A percentile compares a stretch with the other conserved stretches of the same genome.
Evolutionary conservation across 2,888 invertebrate genomes (phyloP).

Genomic region (Aspidapion aeneum): DNA sequence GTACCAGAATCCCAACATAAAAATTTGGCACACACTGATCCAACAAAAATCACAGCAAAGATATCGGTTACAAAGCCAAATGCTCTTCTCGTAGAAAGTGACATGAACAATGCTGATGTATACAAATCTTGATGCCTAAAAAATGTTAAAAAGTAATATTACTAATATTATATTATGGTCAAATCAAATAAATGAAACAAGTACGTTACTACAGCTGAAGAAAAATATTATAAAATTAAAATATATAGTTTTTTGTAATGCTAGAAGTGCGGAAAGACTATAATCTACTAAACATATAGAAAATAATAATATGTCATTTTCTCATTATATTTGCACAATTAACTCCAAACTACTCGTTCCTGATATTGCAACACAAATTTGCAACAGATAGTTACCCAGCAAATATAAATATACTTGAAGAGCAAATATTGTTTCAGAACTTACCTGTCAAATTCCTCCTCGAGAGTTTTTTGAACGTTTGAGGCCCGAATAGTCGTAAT

Average conservation of each 20-base stretch:
- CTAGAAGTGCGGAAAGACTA: too few species aligned
- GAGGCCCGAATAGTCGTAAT: slow-evolving; percentile 44
- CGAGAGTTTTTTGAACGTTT: slow-evolving; percentile 41
- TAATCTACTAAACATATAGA: too few species aligned
- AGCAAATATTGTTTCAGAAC: not conserved
- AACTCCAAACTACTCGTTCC: too few species aligned
- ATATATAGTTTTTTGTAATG: too few species aligned
- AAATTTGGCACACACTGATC: slow-evolving; percentile 27
- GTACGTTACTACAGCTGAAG: too few species aligned
- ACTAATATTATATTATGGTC: too few species aligned
- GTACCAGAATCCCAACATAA: slow-evolving; percentile 27
- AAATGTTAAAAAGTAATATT: not conserved
- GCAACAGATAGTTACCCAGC: too few species aligned
- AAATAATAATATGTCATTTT: too few species aligned
- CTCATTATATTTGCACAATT: too few species aligned
- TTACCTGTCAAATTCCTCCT: slow-evolving; percentile 39
- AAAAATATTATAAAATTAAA: too few species aligned
- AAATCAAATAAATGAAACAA: too few species aligned
- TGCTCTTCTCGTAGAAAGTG: slow-evolving; percentile 33
- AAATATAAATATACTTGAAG: not conserved
- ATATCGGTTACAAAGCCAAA: slow-evolving; percentile 39
- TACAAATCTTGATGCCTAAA: slow-evolving; percentile 39
- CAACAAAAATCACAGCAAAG: slow-evolving; percentile 31
- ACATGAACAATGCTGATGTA: slow-evolving; percentile 39
- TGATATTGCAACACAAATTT: too few species aligned